These are phyloP conservation scores for Percopsis omiscomaycus DNA, from an alignment of 2,797 vertebrate species.

Conservation along the genomic window DNA sequence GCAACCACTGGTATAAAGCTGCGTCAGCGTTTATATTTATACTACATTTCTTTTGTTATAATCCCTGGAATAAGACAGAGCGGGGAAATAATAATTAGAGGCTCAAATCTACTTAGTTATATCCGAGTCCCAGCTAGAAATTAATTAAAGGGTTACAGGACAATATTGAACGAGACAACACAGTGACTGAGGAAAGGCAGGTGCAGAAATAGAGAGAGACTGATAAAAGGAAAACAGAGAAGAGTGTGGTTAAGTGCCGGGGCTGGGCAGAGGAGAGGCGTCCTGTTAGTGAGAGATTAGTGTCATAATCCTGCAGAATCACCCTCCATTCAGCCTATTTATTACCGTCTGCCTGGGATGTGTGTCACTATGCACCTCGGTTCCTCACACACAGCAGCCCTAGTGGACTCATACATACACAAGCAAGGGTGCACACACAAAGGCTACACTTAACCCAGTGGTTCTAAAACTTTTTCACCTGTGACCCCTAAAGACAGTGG, in stretches of 20 bases:
- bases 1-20: no score
- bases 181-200: background rate
- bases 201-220: slow-evolving; percentile 1
- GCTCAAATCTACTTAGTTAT: background rate
- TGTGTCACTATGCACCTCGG: slow-evolving; percentile 16
- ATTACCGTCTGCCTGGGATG: slow-evolving; percentile 36
- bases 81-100: background rate
- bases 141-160: background rate
- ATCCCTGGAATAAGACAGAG: background rate
- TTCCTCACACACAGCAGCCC: slow-evolving; percentile 16
- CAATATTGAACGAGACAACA: slow-evolving; percentile 9
- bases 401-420: slow-evolving; percentile 24
- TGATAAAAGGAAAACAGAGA: slow-evolving; percentile 6
- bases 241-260: slow-evolving; percentile 22
- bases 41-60: no score
- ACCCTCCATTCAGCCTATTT: slow-evolving; percentile 47
- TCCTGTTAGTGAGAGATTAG: slow-evolving; percentile 60
- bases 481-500: no score
- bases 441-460: no score
- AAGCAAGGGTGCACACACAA: background rate
- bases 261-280: slow-evolving; percentile 25
- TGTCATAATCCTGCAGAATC: slow-evolving; percentile 59
- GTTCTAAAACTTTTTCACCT: no score
- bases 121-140: no score
- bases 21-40: no score